phyloP scores from a whole-genome alignment of 2,797 vertebrate genomes.

The Molossus molossus region DNA sequence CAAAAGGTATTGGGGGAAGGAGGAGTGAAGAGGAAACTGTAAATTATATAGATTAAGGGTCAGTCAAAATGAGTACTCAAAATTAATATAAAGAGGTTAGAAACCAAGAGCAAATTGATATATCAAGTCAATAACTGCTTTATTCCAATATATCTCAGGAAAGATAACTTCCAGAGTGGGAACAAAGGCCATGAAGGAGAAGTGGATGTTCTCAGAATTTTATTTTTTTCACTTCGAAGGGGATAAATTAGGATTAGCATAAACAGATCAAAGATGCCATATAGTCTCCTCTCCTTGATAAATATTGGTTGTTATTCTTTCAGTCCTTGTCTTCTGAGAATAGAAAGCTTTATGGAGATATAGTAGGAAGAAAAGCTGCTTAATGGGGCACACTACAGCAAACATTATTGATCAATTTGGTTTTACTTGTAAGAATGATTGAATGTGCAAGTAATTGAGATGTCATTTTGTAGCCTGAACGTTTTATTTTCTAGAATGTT shows the following conservation, averaged over 20 bases:
- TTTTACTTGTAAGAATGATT: constrained; percentile 89
- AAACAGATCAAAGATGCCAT: constrained; percentile 57
- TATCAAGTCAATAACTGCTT: not conserved
- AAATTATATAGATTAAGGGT: constrained; percentile 39
- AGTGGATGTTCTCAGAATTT: constrained; percentile 4
- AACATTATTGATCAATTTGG: constrained; percentile 87
- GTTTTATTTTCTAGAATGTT: constrained; percentile 86
- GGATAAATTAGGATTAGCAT: constrained; percentile 78
- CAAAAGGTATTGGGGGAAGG: not conserved
- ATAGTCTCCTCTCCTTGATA: constrained; percentile 43
- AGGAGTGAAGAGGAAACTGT: not conserved
- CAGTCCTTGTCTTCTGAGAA: constrained; percentile 80
- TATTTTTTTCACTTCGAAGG: constrained; percentile 48
- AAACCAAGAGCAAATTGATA: constrained; percentile 54
- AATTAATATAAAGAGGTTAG: constrained; percentile 59
- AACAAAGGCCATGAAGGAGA: constrained; percentile 40
- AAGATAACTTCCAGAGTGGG: not conserved
- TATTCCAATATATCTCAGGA: not conserved
- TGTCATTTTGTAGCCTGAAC: constrained; percentile 87
- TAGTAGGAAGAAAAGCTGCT: constrained; percentile 85
- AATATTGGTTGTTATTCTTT: constrained; percentile 76
- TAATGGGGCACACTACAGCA: constrained; percentile 86
- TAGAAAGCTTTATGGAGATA: constrained; percentile 87
- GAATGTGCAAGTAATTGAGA: constrained; percentile 89
- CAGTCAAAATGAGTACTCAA: constrained; percentile 9